Base-by-base conservation (phyloP, 2,888 invertebrate species). In the Archips xylosteana region DNA sequence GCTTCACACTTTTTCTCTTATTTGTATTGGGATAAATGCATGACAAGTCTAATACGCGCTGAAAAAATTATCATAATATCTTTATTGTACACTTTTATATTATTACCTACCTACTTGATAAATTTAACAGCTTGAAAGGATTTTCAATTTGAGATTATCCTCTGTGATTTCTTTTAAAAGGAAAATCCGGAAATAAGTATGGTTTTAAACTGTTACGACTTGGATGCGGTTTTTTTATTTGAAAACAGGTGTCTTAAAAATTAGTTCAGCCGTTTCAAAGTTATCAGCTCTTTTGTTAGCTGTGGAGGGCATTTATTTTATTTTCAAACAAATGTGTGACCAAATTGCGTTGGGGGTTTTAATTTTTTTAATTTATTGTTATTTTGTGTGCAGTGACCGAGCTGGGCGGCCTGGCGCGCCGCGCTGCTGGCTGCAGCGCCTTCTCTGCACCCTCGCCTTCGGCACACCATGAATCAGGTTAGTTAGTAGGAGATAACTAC, bases 381-480 rank as follows among this genome's bases (percentile, higher is more conserved):
- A 47, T 23, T 54, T 77, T 80, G 39, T 78, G 42, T 78, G 13
- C 82, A 92, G 93, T 92, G 70, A 86, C 93, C 34, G 94, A 94
- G 76, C 76, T 94, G 75, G 94, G 95, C 54, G 92, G 94, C 0
- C 83, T 95, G 10, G 86, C 90, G 9, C 94, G 95, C 3, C 94
- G 95, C 0, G 92, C 95, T 4, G 91, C 91, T n/a, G 95, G 95
- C 23, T 95, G 96, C 83, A 95, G 95, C 82, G 96, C 96, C 32
- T 96, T 96, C 89, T 95, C 95, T 15, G 95, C 96, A 34, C 95
- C 95, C 0, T 90, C 95, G 6, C 94, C 95, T 1, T 87, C 94
- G 34, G 88, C 94, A 2, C 92, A 93, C 74, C 94, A 94, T 78
- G 94, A 94, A 75, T 93, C 92, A 94, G 95, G 95, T 94, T 71